A percentile compares a stretch with the other conserved stretches of the same genome.
Evolutionary conservation across 1,140 invertebrate genomes (phyloP).

Genomic region (Diploscapter pachys): DNA sequence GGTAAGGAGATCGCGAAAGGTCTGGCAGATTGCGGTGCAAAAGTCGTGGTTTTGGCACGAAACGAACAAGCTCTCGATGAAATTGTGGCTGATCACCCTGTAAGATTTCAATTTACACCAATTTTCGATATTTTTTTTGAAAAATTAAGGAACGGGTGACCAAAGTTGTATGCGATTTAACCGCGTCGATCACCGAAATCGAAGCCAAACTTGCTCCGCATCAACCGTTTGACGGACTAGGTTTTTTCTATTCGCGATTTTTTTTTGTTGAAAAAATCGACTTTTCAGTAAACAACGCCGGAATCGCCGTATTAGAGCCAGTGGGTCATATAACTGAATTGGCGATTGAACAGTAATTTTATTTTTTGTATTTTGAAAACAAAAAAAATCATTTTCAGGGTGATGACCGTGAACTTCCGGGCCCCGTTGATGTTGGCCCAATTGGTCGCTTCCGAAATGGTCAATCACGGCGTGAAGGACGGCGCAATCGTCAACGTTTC

Average conservation of each 20-base stretch:
- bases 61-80: neutral
- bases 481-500: slow-evolving; percentile 33
- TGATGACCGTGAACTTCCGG: slow-evolving; percentile 23
- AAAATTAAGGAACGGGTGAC: neutral
- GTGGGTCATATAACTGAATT: slow-evolving; percentile 19
- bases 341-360: slow-evolving; percentile 17
- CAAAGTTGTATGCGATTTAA: slow-evolving; percentile 20
- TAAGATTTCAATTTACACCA: neutral
- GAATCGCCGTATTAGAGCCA: slow-evolving; percentile 8
- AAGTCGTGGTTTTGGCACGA: slow-evolving; percentile 22
- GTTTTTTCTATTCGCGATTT: too few species aligned
- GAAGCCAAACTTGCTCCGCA: slow-evolving; percentile 6
- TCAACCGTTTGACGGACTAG: neutral
- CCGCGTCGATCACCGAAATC: slow-evolving; percentile 9
- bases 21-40: slow-evolving; percentile 22
- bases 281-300: slow-evolving; percentile 25
- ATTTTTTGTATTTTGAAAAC: too few species aligned
- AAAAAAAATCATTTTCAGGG: slow-evolving; percentile 9
- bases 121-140: too few species aligned
- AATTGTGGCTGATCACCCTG: neutral
- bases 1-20: slow-evolving; percentile 16
- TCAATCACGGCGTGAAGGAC: slow-evolving; percentile 4
- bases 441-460: slow-evolving; percentile 21
- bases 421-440: slow-evolving; percentile 28
- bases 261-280: neutral